Percentiles rank a stretch among this genome's conserved stretches.
phyloP scores from a whole-genome alignment of 2,888 invertebrate genomes.

The Drosophila pseudotalamancana region DNA sequence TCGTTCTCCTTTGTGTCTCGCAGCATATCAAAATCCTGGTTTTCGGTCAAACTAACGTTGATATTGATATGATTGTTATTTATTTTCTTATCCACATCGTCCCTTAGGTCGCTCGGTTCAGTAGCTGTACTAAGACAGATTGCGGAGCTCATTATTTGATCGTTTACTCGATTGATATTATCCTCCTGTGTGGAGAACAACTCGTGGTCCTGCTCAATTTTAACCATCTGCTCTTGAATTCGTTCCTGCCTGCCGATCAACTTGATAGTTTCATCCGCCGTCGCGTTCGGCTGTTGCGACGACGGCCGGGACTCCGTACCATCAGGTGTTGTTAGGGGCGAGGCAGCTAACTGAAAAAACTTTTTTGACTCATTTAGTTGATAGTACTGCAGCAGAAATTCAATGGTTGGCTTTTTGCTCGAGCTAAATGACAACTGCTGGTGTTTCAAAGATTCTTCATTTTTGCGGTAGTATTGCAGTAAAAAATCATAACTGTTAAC shows the following conservation, averaged over 20 bases:
- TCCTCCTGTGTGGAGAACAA: neutral
- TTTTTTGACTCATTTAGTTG: slow-evolving; percentile 84
- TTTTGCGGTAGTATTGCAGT: slow-evolving; percentile 82
- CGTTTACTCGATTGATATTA: neutral
- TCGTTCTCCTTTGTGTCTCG: slow-evolving; percentile 9
- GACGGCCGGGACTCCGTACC: slow-evolving; percentile 68
- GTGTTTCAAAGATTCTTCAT: slow-evolving; percentile 69
- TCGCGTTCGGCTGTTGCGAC: slow-evolving; percentile 59
- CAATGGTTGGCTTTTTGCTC: slow-evolving; percentile 81
- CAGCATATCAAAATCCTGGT: slow-evolving; percentile 11
- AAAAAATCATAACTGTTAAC: slow-evolving; percentile 83
- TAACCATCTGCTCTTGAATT: slow-evolving; percentile 1
- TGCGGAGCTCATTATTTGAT: slow-evolving; percentile 1
- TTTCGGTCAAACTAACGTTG: slow-evolving; percentile 9
- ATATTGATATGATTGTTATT: slow-evolving; percentile 50
- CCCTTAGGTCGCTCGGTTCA: neutral
- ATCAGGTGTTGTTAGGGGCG: slow-evolving; percentile 83
- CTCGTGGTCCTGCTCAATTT: neutral
- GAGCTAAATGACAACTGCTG: slow-evolving; percentile 50
- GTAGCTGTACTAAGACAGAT: slow-evolving; percentile 6
- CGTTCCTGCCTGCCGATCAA: slow-evolving; percentile 34
- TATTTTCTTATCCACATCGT: slow-evolving; percentile 13
- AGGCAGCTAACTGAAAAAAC: slow-evolving; percentile 85
- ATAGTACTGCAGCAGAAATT: slow-evolving; percentile 83
- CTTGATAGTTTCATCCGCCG: slow-evolving; percentile 49